These are phyloP conservation scores for Nycticorax nycticorax DNA, from an alignment of 2,113 vertebrate species.

Conservation along the genomic window DNA sequence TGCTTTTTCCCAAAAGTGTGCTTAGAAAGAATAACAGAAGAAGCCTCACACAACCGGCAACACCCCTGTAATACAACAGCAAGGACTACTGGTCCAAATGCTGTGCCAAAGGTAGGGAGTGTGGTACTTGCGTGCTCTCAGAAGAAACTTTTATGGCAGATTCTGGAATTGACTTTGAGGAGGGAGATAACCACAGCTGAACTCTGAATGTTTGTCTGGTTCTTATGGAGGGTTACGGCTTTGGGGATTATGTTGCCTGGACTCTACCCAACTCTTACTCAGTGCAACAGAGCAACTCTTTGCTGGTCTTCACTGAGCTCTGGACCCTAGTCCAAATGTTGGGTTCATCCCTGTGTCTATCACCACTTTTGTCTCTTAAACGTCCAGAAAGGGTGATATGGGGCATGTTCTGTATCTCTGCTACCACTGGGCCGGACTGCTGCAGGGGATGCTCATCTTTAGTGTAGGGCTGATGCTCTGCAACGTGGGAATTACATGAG, in stretches of 20 bases:
- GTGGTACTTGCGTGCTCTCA: background rate
- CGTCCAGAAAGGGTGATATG: too few species aligned
- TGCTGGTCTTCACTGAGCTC: background rate
- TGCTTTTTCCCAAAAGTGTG: constrained; percentile 64
- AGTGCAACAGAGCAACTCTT: background rate
- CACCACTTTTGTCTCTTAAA: background rate
- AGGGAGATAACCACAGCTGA: background rate
- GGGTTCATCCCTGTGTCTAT: background rate
- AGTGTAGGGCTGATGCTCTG: fast-evolving
- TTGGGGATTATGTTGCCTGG: background rate
- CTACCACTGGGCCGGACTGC: fast-evolving
- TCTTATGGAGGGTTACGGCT: background rate
- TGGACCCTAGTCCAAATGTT: background rate
- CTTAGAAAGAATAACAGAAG: background rate
- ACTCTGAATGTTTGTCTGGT: background rate
- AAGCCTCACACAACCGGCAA: background rate
- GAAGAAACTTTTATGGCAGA: background rate
- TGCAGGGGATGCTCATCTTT: background rate
- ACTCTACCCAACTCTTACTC: background rate
- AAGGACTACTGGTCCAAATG: background rate
- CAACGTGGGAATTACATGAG: background rate
- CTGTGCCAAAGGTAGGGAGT: background rate
- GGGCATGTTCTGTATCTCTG: fast-evolving
- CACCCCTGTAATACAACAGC: background rate
- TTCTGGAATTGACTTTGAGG: background rate